Evolutionary conservation across 2,113 vertebrate genomes (phyloP).

Genomic region (Dissostichus mawsoni): DNA sequence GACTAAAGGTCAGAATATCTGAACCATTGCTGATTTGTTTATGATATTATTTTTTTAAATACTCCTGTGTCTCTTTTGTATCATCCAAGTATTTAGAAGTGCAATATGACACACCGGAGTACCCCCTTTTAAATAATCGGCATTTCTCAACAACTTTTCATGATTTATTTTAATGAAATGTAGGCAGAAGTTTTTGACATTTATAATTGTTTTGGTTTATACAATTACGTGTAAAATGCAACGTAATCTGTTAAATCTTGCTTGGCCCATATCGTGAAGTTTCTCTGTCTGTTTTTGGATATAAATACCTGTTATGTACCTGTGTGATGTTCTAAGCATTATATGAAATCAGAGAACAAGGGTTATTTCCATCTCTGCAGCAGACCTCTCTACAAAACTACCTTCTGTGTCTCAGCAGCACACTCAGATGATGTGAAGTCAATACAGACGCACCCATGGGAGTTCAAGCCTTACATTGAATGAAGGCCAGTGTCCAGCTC

Average conservation of each 20-base stretch:
- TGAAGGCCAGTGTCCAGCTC: conserved; percentile 57
- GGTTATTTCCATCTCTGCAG: conserved; percentile 16
- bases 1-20: neutral
- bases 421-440: conserved; percentile 23
- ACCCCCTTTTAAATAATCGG: neutral
- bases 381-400: conserved; percentile 7
- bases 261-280: neutral
- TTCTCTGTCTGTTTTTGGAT: neutral
- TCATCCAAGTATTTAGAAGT: neutral
- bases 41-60: neutral
- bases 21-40: neutral
- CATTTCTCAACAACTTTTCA: no score
- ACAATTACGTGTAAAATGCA: no score
- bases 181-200: neutral
- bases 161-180: neutral
- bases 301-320: conserved; percentile 25
- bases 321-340: conserved; percentile 50
- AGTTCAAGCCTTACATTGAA: conserved; percentile 3
- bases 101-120: neutral
- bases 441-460: conserved; percentile 30
- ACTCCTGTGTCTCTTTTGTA: neutral
- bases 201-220: no score
- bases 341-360: conserved; percentile 38
- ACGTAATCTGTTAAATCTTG: neutral
- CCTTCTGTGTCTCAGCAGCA: conserved; percentile 9